Evolutionary conservation across 2,888 invertebrate genomes (phyloP).

Genomic region (Apodemia mormo): DNA sequence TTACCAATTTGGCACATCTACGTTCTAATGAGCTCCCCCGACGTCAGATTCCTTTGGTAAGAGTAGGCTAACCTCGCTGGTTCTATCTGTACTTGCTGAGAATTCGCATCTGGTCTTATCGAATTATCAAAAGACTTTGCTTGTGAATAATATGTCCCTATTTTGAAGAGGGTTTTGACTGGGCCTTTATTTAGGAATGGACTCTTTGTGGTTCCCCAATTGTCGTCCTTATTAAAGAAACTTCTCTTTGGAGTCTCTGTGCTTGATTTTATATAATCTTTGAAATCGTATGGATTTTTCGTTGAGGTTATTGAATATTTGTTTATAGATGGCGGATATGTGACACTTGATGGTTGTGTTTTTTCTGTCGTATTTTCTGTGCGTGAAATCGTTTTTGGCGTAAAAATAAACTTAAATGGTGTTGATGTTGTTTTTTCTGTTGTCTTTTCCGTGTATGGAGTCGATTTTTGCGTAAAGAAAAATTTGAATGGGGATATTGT

Average conservation of each 20-base stretch:
- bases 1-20: conserved; percentile 54
- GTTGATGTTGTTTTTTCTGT: conserved; percentile 42
- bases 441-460: conserved; percentile 49
- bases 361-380: conserved; percentile 53
- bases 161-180: conserved; percentile 66
- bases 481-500: conserved; percentile 53
- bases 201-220: conserved; percentile 79
- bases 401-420: conserved; percentile 49
- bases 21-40: conserved; percentile 55
- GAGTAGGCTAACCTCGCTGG: conserved; percentile 67
- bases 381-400: conserved; percentile 39
- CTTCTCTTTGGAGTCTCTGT: conserved; percentile 56
- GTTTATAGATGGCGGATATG: conserved; percentile 48
- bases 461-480: conserved; percentile 40
- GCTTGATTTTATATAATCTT: conserved; percentile 66
- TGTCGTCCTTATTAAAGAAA: conserved; percentile 65
- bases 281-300: conserved; percentile 80
- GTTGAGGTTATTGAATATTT: conserved; percentile 76
- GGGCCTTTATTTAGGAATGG: conserved; percentile 63
- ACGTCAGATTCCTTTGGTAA: conserved; percentile 70
- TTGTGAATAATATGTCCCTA: conserved; percentile 73
- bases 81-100: conserved; percentile 74
- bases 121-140: conserved; percentile 71
- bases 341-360: conserved; percentile 45
- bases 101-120: conserved; percentile 74